A percentile compares a stretch with the other conserved stretches of the same genome.
Evolutionary conservation across 2,888 invertebrate species (phyloP).

Genomic region (Troilus luridus): DNA sequence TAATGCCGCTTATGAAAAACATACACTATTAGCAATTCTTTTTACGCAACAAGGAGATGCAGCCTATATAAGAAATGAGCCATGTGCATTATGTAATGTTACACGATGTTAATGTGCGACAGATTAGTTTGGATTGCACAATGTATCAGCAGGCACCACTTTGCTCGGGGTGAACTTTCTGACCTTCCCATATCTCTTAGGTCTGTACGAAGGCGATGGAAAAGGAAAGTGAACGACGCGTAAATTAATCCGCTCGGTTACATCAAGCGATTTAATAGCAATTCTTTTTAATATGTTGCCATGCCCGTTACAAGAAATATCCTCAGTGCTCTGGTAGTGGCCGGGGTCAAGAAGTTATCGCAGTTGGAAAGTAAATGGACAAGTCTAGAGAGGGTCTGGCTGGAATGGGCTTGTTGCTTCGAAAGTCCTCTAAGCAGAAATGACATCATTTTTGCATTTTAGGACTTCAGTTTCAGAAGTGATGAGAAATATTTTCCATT

Average conservation of each 20-base stretch:
- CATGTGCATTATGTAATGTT: not conserved
- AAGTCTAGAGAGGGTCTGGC: not conserved
- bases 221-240: not conserved
- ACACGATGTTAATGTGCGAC: not conserved
- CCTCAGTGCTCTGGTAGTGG: not conserved
- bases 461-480: too few species aligned
- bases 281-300: not conserved
- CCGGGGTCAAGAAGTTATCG: not conserved
- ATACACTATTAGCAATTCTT: not conserved
- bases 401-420: not conserved
- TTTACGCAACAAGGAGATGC: not conserved
- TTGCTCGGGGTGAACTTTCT: not conserved
- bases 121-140: not conserved
- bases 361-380: not conserved
- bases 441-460: not conserved
- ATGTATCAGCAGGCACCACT: not conserved
- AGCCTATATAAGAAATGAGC: not conserved
- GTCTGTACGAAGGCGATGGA: not conserved
- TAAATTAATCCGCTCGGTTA: not conserved
- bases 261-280: not conserved
- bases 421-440: not conserved
- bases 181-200: not conserved
- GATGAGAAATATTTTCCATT: too few species aligned
- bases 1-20: too few species aligned
- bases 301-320: not conserved